phyloP scores from a whole-genome alignment of 1,140 invertebrate genomes.

The Drosophila albomicans region DNA sequence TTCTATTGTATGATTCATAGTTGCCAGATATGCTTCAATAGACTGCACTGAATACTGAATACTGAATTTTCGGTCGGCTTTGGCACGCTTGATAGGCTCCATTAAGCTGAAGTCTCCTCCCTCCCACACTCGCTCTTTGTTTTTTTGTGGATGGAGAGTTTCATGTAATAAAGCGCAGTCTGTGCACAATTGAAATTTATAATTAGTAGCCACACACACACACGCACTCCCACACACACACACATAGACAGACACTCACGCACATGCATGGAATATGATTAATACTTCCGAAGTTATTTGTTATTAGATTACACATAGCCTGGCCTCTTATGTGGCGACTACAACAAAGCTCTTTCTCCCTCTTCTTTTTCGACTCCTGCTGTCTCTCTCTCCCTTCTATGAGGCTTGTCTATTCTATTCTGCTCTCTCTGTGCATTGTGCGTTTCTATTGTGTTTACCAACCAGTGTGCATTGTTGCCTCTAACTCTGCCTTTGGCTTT shows the following conservation, averaged over 20 bases:
- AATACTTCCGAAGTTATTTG: constrained; percentile 82
- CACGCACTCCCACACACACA: constrained; percentile 43
- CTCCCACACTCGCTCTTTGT: background rate
- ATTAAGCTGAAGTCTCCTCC: constrained; percentile 21
- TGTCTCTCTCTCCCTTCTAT: background rate
- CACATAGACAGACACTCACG: constrained; percentile 12
- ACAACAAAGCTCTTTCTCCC: background rate
- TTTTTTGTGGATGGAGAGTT: background rate
- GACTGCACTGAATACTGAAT: constrained; percentile 38
- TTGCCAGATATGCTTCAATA: constrained; percentile 65
- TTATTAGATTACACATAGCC: constrained; percentile 76
- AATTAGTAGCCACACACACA: constrained; percentile 70
- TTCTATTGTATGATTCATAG: constrained; percentile 69
- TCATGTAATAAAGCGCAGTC: constrained; percentile 67
- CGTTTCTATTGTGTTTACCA: constrained; percentile 69
- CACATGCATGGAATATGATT: constrained; percentile 69
- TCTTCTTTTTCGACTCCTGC: background rate
- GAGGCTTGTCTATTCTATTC: background rate
- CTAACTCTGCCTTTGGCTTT: background rate
- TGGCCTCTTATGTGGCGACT: constrained; percentile 10
- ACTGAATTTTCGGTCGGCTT: constrained; percentile 42
- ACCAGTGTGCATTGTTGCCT: constrained; percentile 63
- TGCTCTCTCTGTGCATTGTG: constrained; percentile 43
- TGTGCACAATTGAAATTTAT: constrained; percentile 81
- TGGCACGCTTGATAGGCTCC: constrained; percentile 65